Conservation (phyloP, 2,113 vertebrate species). For the Meles meles region DNA sequence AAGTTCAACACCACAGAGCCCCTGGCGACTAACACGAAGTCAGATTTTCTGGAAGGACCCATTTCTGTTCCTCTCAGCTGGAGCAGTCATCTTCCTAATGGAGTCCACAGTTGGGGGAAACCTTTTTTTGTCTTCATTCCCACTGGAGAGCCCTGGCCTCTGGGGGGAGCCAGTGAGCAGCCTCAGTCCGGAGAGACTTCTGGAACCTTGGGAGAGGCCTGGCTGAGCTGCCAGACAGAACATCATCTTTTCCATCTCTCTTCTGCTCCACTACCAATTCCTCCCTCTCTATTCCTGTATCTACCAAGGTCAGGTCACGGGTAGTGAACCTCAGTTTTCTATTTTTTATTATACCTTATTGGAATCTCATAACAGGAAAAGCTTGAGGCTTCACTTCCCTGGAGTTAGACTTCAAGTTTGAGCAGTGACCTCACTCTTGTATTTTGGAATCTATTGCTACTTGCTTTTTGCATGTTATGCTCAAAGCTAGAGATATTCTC, state of each 20-base stretch:
- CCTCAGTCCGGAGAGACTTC: not conserved
- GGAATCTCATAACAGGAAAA: not conserved
- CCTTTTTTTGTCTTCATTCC: not conserved
- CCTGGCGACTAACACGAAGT: not conserved
- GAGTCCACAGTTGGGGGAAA: not conserved
- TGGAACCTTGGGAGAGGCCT: not conserved
- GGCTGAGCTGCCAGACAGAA: not conserved
- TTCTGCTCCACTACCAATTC: not conserved
- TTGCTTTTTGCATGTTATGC: not conserved
- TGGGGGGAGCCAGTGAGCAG: not conserved
- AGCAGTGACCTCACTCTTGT: not conserved
- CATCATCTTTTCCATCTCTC: not conserved
- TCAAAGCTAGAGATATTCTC: not conserved
- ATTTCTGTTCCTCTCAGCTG: not conserved
- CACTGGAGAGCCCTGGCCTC: not conserved
- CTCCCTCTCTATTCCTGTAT: not conserved
- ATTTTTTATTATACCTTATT: not conserved
- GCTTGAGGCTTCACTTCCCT: not conserved
- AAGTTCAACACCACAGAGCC: not conserved
- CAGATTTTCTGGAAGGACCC: not conserved
- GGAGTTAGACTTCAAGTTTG: not conserved
- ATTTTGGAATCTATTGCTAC: not conserved
- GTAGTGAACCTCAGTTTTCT: not conserved
- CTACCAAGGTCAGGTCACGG: not conserved
- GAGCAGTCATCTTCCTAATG: not conserved